Evolutionary conservation across 2,797 vertebrate species (phyloP).

Genomic region (Capromys pilorides): DNA sequence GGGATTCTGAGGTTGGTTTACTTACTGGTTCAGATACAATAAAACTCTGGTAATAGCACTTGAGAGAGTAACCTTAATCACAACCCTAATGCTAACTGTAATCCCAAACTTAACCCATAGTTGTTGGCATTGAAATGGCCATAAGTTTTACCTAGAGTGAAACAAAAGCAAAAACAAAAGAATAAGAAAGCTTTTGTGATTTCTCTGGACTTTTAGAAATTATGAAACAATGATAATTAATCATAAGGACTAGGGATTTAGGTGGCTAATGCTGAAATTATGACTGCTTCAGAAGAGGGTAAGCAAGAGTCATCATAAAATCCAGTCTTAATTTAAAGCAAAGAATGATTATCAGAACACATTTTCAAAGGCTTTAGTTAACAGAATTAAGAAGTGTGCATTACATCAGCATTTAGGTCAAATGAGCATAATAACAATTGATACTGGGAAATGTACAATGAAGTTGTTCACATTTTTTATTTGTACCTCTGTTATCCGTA

Average conservation of each 20-base stretch:
- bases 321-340: constrained; percentile 9
- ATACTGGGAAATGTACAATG: not conserved
- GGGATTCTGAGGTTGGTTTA: not conserved
- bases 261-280: not conserved
- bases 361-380: not conserved
- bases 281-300: not conserved
- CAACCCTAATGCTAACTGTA: not conserved
- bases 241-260: not conserved
- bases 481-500: not conserved
- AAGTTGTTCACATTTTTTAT: not conserved
- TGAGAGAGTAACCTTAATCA: not conserved
- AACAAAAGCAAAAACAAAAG: not conserved
- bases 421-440: constrained; percentile 14
- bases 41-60: not conserved
- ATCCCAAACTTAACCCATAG: not conserved
- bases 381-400: not conserved
- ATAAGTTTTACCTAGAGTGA: not conserved
- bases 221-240: not conserved
- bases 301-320: not conserved
- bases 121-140: not conserved
- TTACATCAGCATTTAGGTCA: not conserved
- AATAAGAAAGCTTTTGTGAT: not conserved
- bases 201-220: not conserved
- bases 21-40: not conserved
- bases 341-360: not conserved